Conservation (phyloP, 2,888 invertebrate genomes). For the Saturnia japonica region DNA sequence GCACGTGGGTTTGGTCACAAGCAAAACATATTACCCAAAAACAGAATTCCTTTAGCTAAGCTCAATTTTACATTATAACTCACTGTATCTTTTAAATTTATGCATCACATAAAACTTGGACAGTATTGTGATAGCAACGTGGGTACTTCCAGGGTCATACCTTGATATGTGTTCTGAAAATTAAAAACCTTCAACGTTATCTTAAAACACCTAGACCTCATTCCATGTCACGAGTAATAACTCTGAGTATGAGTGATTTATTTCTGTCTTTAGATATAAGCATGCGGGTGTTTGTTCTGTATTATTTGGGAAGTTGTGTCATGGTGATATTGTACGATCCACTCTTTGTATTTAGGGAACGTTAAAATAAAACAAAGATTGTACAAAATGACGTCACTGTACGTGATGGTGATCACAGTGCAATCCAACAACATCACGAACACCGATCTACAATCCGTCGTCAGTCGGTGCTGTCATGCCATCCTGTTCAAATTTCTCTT, state of each 20-base stretch:
- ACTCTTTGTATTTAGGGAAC: background rate
- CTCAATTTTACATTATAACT: background rate
- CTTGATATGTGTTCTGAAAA: constrained; percentile 18
- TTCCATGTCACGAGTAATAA: background rate
- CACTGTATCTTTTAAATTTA: background rate
- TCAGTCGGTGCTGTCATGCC: too few relatives aligned
- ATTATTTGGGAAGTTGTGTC: background rate
- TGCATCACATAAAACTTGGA: background rate
- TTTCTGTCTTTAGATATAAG: background rate
- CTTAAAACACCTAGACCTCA: constrained; percentile 5
- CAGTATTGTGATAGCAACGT: background rate
- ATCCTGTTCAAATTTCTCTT: too few relatives aligned
- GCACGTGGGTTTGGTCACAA: background rate
- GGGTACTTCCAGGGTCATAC: background rate
- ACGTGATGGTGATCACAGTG: too few relatives aligned
- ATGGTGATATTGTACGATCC: background rate
- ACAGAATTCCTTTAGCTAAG: background rate
- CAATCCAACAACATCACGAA: too few relatives aligned
- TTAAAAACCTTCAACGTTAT: constrained; percentile 11
- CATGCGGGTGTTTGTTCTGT: background rate
- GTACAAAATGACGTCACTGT: too few relatives aligned
- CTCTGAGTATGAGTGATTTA: background rate
- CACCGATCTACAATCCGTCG: too few relatives aligned
- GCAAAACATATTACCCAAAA: background rate
- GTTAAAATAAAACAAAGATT: background rate